phyloP scores from a whole-genome alignment of 2,113 vertebrate genomes.

The Ciconia boyciana region DNA sequence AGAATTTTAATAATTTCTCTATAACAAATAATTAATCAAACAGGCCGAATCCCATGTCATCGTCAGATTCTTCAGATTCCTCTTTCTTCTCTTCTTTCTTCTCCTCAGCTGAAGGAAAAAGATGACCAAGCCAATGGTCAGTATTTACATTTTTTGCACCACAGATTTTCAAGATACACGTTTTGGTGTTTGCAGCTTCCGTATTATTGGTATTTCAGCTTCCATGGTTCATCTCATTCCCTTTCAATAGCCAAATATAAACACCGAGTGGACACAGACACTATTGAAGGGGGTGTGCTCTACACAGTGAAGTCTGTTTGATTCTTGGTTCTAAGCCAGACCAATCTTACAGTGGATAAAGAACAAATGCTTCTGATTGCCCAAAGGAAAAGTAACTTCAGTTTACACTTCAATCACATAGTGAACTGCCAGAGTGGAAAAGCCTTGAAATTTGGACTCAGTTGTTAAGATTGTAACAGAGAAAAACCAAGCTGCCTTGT shows the following conservation, averaged over 20 bases:
- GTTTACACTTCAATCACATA: not conserved
- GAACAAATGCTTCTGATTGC: not conserved
- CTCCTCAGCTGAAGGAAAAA: slow-evolving; percentile 68
- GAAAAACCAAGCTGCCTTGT: not conserved
- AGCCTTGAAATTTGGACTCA: not conserved
- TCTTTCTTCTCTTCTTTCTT: slow-evolving; percentile 97
- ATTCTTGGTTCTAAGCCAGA: not conserved
- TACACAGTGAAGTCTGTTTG: not conserved
- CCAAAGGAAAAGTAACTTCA: not conserved
- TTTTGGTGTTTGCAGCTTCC: not conserved
- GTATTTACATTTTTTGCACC: not conserved
- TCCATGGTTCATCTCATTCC: not conserved
- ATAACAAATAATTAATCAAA: slow-evolving; percentile 82
- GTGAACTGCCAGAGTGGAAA: not conserved
- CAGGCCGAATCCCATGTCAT: slow-evolving; percentile 95
- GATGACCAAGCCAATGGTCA: not conserved
- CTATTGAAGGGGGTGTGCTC: not conserved
- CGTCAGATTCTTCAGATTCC: slow-evolving; percentile 95
- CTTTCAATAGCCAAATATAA: not conserved
- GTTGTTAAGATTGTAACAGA: not conserved
- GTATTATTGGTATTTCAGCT: not conserved
- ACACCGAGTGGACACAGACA: not conserved
- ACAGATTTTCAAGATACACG: not conserved
- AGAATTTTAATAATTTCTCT: slow-evolving; percentile 67
- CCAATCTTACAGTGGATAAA: not conserved